Percentiles rank a stretch among this genome's conserved stretches.
phyloP scores from a whole-genome alignment of 92 coral and sea anemone genomes.

The Actinernus sp. region DNA sequence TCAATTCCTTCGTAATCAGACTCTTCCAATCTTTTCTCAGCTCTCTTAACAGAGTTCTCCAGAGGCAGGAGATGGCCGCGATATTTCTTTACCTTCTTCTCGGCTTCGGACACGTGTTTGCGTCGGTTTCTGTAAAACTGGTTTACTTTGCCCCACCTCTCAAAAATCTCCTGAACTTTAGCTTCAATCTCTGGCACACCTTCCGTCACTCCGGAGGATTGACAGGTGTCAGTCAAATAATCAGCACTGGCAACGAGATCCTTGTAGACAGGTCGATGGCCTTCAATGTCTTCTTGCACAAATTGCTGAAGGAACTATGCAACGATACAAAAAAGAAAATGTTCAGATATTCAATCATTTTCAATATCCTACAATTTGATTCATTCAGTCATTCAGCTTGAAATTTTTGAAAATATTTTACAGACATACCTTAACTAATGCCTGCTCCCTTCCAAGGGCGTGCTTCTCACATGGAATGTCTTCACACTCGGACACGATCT shows the following conservation, averaged over 20 bases:
- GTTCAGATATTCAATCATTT: background rate
- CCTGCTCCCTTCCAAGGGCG: constrained; percentile 83
- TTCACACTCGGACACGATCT: constrained; percentile 76
- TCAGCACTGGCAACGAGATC: constrained; percentile 72
- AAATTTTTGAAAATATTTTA: no score
- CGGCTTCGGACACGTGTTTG: constrained; percentile 78
- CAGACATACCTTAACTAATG: constrained; percentile 79
- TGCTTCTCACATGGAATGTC: constrained; percentile 86
- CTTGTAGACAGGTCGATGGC: constrained; percentile 91
- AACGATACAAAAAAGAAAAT: background rate
- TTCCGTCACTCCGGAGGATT: constrained; percentile 74
- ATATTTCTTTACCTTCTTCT: constrained; percentile 84
- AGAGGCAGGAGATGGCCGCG: constrained; percentile 74
- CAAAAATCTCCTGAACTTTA: constrained; percentile 68
- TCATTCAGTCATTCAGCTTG: no score
- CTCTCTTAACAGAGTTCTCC: constrained; percentile 80
- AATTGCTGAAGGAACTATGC: constrained; percentile 86
- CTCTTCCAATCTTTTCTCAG: constrained; percentile 69
- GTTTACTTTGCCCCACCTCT: constrained; percentile 86
- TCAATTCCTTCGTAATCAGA: constrained; percentile 87
- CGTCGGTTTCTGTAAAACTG: constrained; percentile 76
- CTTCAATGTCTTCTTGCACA: constrained; percentile 94
- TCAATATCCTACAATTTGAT: no score
- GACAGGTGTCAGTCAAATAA: constrained; percentile 79
- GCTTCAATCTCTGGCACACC: constrained; percentile 83